Conservation (phyloP, 2,888 invertebrate species). For the Polylopha cassiicola region DNA sequence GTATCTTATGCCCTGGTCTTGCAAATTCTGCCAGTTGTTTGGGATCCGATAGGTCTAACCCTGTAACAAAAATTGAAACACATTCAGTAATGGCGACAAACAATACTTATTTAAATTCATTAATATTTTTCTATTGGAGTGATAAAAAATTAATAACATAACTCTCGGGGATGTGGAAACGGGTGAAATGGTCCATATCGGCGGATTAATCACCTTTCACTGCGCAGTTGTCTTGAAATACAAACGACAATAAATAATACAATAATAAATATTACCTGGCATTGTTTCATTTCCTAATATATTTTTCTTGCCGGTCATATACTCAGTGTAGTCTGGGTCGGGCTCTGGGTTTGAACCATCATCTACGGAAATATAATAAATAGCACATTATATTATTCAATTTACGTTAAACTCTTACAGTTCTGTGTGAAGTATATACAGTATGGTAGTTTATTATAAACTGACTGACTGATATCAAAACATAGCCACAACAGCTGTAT, state of each 20-base stretch:
- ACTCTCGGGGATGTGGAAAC: neutral
- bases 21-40: conserved; percentile 96
- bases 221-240: too few relatives aligned
- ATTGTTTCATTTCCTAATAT: conserved; percentile 69
- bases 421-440: too few relatives aligned
- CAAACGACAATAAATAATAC: neutral
- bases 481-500: too few relatives aligned
- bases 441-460: too few relatives aligned
- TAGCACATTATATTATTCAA: neutral
- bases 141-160: neutral
- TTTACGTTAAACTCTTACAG: too few relatives aligned
- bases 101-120: conserved; percentile 2
- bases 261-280: conserved; percentile 50
- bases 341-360: conserved; percentile 91
- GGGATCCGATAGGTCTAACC: conserved; percentile 93
- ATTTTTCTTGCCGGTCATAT: conserved; percentile 92
- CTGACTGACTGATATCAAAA: too few relatives aligned
- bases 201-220: too few relatives aligned
- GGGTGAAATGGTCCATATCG: neutral
- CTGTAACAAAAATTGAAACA: conserved; percentile 71
- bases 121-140: too few relatives aligned
- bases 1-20: conserved; percentile 86
- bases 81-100: conserved; percentile 1
- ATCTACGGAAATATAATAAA: conserved; percentile 65
- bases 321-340: conserved; percentile 94